phyloP scores from a whole-genome alignment of 1,140 invertebrate genomes.

The Drosophila elegans region DNA sequence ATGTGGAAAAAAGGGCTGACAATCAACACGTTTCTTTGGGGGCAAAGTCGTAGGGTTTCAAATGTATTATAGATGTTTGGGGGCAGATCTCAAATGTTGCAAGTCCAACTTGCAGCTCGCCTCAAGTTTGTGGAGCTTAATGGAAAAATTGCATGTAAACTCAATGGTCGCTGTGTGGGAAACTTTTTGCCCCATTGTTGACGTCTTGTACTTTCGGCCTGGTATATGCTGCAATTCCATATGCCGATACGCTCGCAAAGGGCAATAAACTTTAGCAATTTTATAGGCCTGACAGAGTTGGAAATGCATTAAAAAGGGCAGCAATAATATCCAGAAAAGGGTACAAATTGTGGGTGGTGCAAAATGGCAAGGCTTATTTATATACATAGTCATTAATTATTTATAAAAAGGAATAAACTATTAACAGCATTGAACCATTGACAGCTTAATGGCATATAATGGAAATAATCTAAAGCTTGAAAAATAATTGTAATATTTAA shows the following conservation, averaged over 20 bases:
- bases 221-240: conserved; percentile 10
- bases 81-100: conserved; percentile 32
- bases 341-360: not conserved
- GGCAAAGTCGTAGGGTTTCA: conserved; percentile 21
- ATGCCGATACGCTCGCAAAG: conserved; percentile 9
- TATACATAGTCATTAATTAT: no score
- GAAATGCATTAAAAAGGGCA: not conserved
- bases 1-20: conserved; percentile 11
- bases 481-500: no score
- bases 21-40: conserved; percentile 65
- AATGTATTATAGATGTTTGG: conserved; percentile 4
- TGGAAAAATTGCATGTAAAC: conserved; percentile 78
- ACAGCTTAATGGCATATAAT: no score
- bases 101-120: conserved; percentile 41
- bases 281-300: conserved; percentile 9
- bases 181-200: conserved; percentile 46
- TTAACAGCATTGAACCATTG: no score
- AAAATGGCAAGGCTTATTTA: not conserved
- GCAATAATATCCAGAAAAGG: not conserved
- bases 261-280: conserved; percentile 26
- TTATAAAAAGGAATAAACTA: no score
- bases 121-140: conserved; percentile 45
- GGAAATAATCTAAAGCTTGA: no score
- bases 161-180: conserved; percentile 40
- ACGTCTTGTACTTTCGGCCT: conserved; percentile 19